phyloP scores from a whole-genome alignment of 1,140 invertebrate genomes.

The Glossosoma conforme region DNA sequence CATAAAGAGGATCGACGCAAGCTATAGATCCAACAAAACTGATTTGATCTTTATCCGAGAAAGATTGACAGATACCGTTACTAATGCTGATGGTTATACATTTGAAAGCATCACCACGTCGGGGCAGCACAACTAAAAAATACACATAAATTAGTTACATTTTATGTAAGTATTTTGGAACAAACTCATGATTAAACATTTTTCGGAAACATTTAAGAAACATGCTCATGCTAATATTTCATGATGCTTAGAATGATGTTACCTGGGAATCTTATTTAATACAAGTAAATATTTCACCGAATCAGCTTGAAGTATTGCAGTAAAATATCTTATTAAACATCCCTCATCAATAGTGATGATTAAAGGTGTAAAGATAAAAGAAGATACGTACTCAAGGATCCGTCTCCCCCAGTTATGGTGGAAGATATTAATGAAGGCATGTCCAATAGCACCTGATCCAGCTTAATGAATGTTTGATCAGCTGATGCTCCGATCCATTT shows the following conservation, averaged over 20 bases:
- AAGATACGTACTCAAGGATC: constrained; percentile 69
- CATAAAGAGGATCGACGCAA: constrained; percentile 84
- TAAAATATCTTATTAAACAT: too few species aligned
- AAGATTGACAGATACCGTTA: constrained; percentile 79
- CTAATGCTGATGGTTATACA: constrained; percentile 79
- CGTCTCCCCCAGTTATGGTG: constrained; percentile 82
- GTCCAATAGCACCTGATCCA: constrained; percentile 90
- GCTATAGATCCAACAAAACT: constrained; percentile 70
- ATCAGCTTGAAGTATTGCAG: too few species aligned
- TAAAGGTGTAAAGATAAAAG: too few species aligned
- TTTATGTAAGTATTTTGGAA: too few species aligned
- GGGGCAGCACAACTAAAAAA: constrained; percentile 64
- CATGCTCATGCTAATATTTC: too few species aligned
- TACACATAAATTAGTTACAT: too few species aligned
- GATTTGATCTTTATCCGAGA: constrained; percentile 70
- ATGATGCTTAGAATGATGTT: too few species aligned
- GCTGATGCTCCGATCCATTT: constrained; percentile 92
- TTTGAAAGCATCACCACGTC: constrained; percentile 68
- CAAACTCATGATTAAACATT: too few species aligned
- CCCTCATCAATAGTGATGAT: too few species aligned
- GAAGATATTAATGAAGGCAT: constrained; percentile 78
- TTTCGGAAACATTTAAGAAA: too few species aligned
- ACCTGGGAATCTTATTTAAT: too few species aligned
- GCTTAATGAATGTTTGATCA: constrained; percentile 91
- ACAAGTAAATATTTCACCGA: too few species aligned